Percentiles rank a stretch among this genome's conserved stretches.
phyloP scores from a whole-genome alignment of 2,888 invertebrate species.

The Pharmacophagus antenor region DNA sequence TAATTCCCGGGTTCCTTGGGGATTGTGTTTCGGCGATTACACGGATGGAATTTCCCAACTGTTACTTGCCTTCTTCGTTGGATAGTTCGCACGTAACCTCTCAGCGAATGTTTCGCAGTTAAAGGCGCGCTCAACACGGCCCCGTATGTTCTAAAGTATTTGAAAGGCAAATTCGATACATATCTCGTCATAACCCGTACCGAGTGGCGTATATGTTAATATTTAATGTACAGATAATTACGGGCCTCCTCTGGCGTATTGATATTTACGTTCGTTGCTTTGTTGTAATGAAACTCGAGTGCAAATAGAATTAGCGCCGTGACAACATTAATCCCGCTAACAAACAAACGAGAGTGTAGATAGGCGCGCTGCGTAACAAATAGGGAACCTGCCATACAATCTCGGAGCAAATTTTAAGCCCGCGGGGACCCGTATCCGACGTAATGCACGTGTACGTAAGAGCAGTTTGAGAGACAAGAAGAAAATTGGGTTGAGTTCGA shows the following conservation, averaged over 20 bases:
- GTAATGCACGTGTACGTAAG: conserved; percentile 42
- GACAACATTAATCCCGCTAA: conserved; percentile 55
- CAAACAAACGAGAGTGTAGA: conserved; percentile 51
- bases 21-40: conserved; percentile 78
- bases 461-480: conserved; percentile 39
- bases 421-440: conserved; percentile 45
- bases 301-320: conserved; percentile 60
- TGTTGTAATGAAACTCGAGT: conserved; percentile 44
- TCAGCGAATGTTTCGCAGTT: conserved; percentile 69
- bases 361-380: conserved; percentile 40
- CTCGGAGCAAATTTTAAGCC: conserved; percentile 53
- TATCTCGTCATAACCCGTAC: conserved; percentile 50
- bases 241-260: conserved; percentile 36
- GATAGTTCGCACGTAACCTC: conserved; percentile 77
- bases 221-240: conserved; percentile 63
- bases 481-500: conserved; percentile 43
- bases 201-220: conserved; percentile 52
- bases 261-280: conserved; percentile 36
- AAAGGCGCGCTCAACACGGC: conserved; percentile 67
- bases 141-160: conserved; percentile 72
- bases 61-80: conserved; percentile 64
- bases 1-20: conserved; percentile 64
- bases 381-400: conserved; percentile 51
- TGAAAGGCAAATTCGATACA: conserved; percentile 77
- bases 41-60: conserved; percentile 73